A percentile compares a stretch with the other conserved stretches of the same genome.
phyloP scores from a whole-genome alignment of 2,797 vertebrate species.

The Lacerta agilis region DNA sequence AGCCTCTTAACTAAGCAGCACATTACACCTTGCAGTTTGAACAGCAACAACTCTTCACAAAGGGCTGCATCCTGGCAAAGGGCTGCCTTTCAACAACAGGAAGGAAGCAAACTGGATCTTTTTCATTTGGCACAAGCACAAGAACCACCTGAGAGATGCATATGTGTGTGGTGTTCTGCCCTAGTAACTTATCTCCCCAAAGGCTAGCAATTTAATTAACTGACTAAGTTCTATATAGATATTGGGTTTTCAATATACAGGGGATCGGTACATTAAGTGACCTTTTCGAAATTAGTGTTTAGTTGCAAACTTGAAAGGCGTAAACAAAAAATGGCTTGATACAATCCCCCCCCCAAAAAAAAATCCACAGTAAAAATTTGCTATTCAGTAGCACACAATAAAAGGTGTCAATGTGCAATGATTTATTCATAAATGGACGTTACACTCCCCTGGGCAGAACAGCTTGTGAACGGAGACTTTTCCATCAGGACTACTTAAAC shows the following conservation, averaged over 20 bases:
- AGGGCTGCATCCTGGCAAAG: background rate
- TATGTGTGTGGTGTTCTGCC: background rate
- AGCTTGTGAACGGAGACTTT: slow-evolving; percentile 46
- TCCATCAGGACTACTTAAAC: slow-evolving; percentile 51
- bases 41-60: background rate
- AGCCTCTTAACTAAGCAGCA: background rate
- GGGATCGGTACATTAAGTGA: slow-evolving; percentile 17
- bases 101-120: slow-evolving; percentile 26
- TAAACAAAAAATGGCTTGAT: background rate
- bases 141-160: background rate
- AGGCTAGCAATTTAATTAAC: background rate
- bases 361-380: background rate
- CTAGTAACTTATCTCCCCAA: too few relatives aligned
- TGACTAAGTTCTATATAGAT: slow-evolving; percentile 36
- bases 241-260: too few relatives aligned
- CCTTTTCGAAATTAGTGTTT: slow-evolving; percentile 20
- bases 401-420: slow-evolving; percentile 31
- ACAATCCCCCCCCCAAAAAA: background rate
- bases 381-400: slow-evolving; percentile 34
- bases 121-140: background rate
- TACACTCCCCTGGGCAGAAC: slow-evolving; percentile 30
- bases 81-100: background rate
- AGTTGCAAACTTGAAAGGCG: background rate
- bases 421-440: slow-evolving; percentile 56
- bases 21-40: background rate